Evolutionary conservation across 2,888 invertebrate genomes (phyloP), one percentile per base, ranked within the genome.

Genomic region (Omphaloscelis lunosa): DNA sequence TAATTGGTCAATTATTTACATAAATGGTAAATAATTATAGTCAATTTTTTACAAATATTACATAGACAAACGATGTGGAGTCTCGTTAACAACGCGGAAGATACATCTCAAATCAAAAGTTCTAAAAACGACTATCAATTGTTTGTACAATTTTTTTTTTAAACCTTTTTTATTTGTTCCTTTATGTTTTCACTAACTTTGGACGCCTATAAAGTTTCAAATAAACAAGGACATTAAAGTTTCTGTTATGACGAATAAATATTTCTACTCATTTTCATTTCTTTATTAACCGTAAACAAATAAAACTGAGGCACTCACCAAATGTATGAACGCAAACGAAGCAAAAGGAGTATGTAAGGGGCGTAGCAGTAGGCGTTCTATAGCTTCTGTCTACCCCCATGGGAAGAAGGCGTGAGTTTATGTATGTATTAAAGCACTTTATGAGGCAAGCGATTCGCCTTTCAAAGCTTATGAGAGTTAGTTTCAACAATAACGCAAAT

Each of bases 71-170:
- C 2, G 27, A 34, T 41, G 41, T 63, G 17, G 67, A 41, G 39
- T 62, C 62, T 23, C 56, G 15, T 66, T 12, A 62, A 59, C 17
- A 66, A 56, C 39, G 9, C 48, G 53, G 23, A 67, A 75, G 15
- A 62, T 45, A 61, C 17, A 67, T 77, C 65, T 71, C 45, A 76
- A 80, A 72, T 59, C 66, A 82, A 83, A 82, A 68, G 73, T 78
- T 69, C 76, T 80, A 79, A 87, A 85, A 80, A 66, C 72, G 72
- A 81, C 75, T 27, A 59, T 62, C 68, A 82, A 77, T 53, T 53
- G 61, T 80, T 59, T 39, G 70, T 70, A 34, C n/a, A n/a, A n/a
- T n/a, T 5, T 27, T 45, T 65, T 45, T 45, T 41, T 65, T n/a
- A 20, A 51, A 82, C n/a, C n/a, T 73, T 41, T 58, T 83, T 81